Base-by-base conservation (phyloP, 2,797 vertebrate species). In the Adelosebastes latens region DNA sequence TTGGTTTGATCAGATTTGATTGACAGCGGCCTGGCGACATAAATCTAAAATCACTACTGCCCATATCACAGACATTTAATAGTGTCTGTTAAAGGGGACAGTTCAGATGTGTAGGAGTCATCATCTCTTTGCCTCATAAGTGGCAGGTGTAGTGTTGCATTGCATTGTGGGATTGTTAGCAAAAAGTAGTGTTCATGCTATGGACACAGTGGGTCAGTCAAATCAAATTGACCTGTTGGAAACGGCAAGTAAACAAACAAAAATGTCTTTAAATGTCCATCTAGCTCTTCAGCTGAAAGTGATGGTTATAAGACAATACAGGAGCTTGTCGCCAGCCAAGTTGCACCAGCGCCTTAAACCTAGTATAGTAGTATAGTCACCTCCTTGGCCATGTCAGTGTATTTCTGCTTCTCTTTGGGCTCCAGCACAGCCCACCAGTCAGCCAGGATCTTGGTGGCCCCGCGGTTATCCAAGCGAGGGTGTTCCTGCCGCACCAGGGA, bases 361-460 rank as follows among this genome's bases (percentile, higher is more conserved):
- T 18, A 11, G 13, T 11, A 32, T 2, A 11, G 22, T 2, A 46
- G 24, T 5, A 9, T 12, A 16, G 12, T 81, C 62, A 99, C 99
- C 97, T 99, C 99, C 96, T 99, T 99, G 87, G 98, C 99, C 98
- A 99, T 99, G 94, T 99, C 98, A 29, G 98, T 99, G 90, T 99
- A 99, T 89, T 99, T 99, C 93, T 99, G 98, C 91, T 99, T 99
- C 94, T 99, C 99, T 85, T 97, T 97, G 87, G 99, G 97, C 83
- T 99, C 98, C 82, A 99, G 95, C 92, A 98, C 97, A 24, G 98
- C 97, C 99, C 99, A 99, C 99, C 99, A 99, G 90, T 99, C 99
- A 4, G 99, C 99, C 94, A 99, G 92, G 90, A 99, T 99, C 94
- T 99, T 99, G 80, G 99, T 99, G 88, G 99, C 98, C 64, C 99